These are phyloP conservation scores for Carettochelys insculpta DNA, from an alignment of 2,113 vertebrate species.

Conservation along the genomic window DNA sequence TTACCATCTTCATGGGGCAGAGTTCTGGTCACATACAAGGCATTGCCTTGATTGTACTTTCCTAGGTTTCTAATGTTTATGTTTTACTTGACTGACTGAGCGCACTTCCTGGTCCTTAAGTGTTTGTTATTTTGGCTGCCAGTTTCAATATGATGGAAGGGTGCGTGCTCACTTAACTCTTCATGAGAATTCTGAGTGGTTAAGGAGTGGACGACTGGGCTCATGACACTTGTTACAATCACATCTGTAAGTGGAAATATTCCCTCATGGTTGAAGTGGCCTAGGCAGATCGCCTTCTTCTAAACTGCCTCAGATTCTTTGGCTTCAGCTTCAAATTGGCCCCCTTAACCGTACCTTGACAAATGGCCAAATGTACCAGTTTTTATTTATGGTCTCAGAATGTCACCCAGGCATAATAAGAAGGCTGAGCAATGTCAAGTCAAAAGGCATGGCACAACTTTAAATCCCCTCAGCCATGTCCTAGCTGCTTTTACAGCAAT, in stretches of 20 bases:
- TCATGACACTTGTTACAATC: background rate
- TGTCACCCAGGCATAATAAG: background rate
- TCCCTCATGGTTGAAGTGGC: background rate
- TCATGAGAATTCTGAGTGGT: background rate
- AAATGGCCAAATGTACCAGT: accelerated
- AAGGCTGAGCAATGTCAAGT: background rate
- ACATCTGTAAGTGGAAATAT: background rate
- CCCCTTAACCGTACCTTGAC: background rate
- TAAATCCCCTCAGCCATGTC: background rate
- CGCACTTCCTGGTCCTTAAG: background rate
- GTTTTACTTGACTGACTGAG: background rate
- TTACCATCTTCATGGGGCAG: too few relatives aligned
- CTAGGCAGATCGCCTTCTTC: slow-evolving; percentile 7
- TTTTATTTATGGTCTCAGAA: background rate
- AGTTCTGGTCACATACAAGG: background rate
- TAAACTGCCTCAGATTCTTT: slow-evolving; percentile 3
- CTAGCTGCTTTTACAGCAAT: background rate
- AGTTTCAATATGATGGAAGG: slow-evolving; percentile 21
- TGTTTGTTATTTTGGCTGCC: background rate
- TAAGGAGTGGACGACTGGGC: background rate
- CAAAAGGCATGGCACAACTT: background rate
- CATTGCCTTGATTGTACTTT: background rate
- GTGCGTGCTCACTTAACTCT: background rate
- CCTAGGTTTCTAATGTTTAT: background rate
- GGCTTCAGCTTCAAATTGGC: background rate